Percentiles rank a stretch among this genome's conserved stretches.
Conservation (phyloP, 2,888 invertebrate genomes). For the Drosophila cracens region DNA sequence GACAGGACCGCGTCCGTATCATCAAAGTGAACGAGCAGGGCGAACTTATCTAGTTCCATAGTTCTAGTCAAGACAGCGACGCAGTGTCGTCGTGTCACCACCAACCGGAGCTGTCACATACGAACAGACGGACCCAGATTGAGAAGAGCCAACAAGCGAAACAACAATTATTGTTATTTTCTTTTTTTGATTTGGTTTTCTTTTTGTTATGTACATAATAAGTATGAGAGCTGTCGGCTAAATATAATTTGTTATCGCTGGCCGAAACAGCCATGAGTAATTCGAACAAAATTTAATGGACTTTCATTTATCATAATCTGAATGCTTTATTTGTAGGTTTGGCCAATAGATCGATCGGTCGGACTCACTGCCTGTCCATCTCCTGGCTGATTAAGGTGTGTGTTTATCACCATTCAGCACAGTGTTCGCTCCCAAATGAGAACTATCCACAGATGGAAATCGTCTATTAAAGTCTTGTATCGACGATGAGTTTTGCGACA, state of each 20-base stretch:
- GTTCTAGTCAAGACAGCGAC: constrained; percentile 61
- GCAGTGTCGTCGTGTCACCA: constrained; percentile 45
- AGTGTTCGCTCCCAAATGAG: background rate
- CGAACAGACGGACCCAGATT: background rate
- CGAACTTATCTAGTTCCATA: constrained; percentile 74
- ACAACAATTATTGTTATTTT: constrained; percentile 19
- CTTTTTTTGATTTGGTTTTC: constrained; percentile 15
- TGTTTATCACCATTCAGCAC: constrained; percentile 28
- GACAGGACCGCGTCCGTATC: constrained; percentile 74
- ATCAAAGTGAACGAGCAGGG: constrained; percentile 83
- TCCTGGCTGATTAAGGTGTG: constrained; percentile 51
- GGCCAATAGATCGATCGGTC: background rate
- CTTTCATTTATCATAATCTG: constrained; percentile 27
- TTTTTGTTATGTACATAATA: constrained; percentile 40
- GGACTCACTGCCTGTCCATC: background rate
- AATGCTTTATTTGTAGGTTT: constrained; percentile 9
- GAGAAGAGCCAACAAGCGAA: constrained; percentile 8
- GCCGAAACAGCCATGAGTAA: constrained; percentile 48
- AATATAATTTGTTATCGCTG: constrained; percentile 46
- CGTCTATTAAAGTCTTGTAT: background rate
- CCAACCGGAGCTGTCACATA: background rate
- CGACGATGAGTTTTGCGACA: background rate
- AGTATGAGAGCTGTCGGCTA: constrained; percentile 48
- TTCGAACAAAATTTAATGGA: constrained; percentile 21
- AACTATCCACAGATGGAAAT: background rate